Evolutionary conservation across 2,113 vertebrate species (phyloP), one percentile per base, ranked within the genome.

Genomic region (Bubo scandiacus): DNA sequence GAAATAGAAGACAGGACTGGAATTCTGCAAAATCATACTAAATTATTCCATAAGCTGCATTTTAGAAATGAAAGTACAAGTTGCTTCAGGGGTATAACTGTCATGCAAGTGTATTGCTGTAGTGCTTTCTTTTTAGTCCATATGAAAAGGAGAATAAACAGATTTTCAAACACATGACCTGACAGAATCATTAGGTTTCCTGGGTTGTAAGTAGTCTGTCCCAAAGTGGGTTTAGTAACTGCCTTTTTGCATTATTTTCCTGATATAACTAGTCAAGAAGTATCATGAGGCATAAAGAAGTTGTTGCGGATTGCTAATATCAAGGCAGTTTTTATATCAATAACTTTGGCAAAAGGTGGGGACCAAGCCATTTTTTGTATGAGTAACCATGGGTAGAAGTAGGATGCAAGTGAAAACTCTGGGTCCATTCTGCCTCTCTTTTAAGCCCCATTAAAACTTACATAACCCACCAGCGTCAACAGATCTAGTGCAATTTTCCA

Each of bases 21-120:
- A 95, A 95, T 95, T 73, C 66, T 88, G 96, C 94, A 96, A 97
- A 96, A 91, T 81, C 94, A 92, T 97, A 97, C 55, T 96, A 90
- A 86, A 70, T 97, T 96, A 96, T 96, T 90, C 81, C 62, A 87
- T 94, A 96, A 95, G 61, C 77, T 90, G 81, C 92, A 78, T 87
- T 95, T 96, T 86, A 79, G 96, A 94, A 93, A 94, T 80, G 47
- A 97, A 97, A 96, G 88, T 88, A 97, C 93, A 92, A 83, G 79
- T 97, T 82, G 78, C 61, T 93, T 93, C 93, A 94, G 95, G 95
- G 95, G 51, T 94, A 11, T 91, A 95, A 90, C 95, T 94, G 77
- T 88, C 95, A 93, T n/a, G 67, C 91, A 88, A 88, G 65, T 93
- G 90, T 97, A 97, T 96, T 97, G 94, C 94, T 95, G 82, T 95